Evolutionary conservation across 2,797 vertebrate species (phyloP).

Genomic region (Oreortyx pictus): DNA sequence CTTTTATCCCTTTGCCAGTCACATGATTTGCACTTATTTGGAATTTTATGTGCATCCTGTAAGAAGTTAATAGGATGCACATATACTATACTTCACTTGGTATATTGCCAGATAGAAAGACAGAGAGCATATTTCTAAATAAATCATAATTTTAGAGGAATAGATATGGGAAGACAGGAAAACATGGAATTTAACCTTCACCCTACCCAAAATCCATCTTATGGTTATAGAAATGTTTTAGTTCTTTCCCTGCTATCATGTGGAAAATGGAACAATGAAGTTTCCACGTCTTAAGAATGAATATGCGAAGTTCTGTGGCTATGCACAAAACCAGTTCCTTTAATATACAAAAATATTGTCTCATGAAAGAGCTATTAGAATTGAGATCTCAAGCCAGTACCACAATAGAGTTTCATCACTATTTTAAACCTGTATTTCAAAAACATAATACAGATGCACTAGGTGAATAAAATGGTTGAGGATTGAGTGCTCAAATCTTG

Average conservation of each 20-base stretch:
- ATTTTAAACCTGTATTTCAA: background rate
- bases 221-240: background rate
- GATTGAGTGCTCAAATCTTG: background rate
- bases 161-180: slow-evolving; percentile 1
- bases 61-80: slow-evolving; percentile 5
- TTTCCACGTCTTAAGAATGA: background rate
- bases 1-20: slow-evolving; percentile 26
- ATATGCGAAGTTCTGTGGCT: background rate
- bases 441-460: background rate
- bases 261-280: background rate
- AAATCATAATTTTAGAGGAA: slow-evolving; percentile 11
- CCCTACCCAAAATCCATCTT: background rate
- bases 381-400: background rate
- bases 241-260: background rate
- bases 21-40: slow-evolving; percentile 17
- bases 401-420: background rate
- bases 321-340: background rate
- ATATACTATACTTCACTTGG: background rate
- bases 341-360: background rate
- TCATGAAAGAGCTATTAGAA: background rate
- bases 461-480: background rate
- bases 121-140: slow-evolving; percentile 15
- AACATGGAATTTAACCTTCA: background rate
- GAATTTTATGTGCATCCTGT: background rate
- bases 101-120: background rate